Percentiles rank a stretch among this genome's conserved stretches.
Evolutionary conservation across 2,113 vertebrate genomes (phyloP).

Genomic region (Toxotes chatareus): DNA sequence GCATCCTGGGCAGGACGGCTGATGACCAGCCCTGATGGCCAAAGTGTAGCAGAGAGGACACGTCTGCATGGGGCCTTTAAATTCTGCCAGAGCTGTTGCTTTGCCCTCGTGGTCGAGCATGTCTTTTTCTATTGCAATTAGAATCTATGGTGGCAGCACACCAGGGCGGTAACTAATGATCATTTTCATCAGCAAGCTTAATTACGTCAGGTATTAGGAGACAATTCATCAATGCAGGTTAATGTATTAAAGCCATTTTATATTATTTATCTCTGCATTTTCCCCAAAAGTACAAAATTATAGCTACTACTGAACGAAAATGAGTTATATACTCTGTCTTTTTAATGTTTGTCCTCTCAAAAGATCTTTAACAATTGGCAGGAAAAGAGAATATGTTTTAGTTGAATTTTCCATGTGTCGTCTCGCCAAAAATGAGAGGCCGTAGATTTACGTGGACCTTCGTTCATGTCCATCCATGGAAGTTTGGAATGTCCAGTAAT

Average conservation of each 20-base stretch:
- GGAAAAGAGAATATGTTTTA: no score
- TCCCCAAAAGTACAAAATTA: background rate
- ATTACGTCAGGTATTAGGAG: background rate
- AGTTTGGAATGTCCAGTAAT: no score
- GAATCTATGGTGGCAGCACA: background rate
- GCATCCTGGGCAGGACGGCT: conserved; percentile 47
- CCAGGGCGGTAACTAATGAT: background rate
- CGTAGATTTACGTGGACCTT: no score
- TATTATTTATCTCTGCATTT: background rate
- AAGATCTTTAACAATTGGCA: background rate
- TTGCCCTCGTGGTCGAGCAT: background rate
- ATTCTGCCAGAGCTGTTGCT: conserved; percentile 12
- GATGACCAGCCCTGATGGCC: conserved; percentile 35
- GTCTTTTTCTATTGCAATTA: background rate
- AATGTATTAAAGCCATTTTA: background rate
- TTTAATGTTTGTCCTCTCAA: no score
- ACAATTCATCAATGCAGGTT: background rate
- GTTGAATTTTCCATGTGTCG: no score
- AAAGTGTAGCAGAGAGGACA: conserved; percentile 17
- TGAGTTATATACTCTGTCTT: background rate
- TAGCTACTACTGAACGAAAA: background rate
- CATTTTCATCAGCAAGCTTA: background rate
- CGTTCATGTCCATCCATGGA: no score
- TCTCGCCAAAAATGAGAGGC: no score
- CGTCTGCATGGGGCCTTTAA: conserved; percentile 30